phyloP scores from a whole-genome alignment of 1,140 invertebrate species.

The Aphis craccivora region DNA sequence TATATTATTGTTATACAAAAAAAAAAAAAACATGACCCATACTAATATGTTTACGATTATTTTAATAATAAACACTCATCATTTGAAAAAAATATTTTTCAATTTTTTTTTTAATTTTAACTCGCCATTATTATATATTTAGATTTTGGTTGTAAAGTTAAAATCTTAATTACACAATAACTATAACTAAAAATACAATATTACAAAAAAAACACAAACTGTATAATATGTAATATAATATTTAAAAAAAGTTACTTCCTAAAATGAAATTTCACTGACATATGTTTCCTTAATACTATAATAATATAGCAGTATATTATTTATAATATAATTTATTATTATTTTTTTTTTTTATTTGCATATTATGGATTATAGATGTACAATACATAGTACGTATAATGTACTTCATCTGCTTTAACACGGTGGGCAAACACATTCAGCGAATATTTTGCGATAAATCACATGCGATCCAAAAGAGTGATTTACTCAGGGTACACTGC shows the following conservation, averaged over 20 bases:
- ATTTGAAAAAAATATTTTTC: not conserved
- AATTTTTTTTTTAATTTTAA: not conserved
- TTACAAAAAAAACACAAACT: too few species aligned
- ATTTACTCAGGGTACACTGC: not conserved
- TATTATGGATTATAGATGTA: not conserved
- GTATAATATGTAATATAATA: too few species aligned
- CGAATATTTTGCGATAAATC: slow-evolving; percentile 4
- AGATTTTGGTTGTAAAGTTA: too few species aligned
- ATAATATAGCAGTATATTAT: not conserved
- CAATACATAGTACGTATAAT: too few species aligned
- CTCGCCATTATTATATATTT: too few species aligned
- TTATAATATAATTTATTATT: too few species aligned
- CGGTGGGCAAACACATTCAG: not conserved
- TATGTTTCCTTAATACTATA: not conserved
- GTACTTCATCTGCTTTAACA: not conserved
- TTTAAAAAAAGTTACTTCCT: too few species aligned
- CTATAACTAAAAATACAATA: too few species aligned
- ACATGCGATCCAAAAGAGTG: not conserved
- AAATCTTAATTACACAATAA: too few species aligned
- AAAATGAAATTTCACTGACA: not conserved
- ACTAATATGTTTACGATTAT: too few species aligned
- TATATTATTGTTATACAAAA: not conserved
- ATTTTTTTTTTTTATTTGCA: not conserved
- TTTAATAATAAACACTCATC: too few species aligned
- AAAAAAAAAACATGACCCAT: not conserved